These are phyloP conservation scores for Cottoperca gobio DNA, from an alignment of 2,797 vertebrate species.

Conservation along the genomic window DNA sequence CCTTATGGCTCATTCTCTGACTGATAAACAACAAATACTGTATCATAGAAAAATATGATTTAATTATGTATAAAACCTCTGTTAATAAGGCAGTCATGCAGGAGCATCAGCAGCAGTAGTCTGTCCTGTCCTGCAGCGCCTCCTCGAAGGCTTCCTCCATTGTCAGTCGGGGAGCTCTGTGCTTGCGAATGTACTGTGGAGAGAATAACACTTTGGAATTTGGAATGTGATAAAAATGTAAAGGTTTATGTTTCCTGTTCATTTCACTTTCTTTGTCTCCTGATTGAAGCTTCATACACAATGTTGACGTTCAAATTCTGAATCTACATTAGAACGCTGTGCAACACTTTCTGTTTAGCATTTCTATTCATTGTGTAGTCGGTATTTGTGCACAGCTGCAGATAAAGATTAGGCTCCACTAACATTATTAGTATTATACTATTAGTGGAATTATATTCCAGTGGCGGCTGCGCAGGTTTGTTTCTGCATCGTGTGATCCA, in stretches of 20 bases:
- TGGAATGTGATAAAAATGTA: neutral
- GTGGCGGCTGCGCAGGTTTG: no score
- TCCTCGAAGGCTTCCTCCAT: conserved; percentile 79
- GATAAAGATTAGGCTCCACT: no score
- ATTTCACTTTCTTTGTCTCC: neutral
- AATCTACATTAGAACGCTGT: no score
- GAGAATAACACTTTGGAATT: neutral
- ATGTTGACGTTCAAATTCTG: no score
- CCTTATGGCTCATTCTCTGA: neutral
- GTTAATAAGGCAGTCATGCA: neutral
- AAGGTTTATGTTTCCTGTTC: neutral
- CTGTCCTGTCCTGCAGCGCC: conserved; percentile 75
- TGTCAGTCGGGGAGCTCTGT: conserved; percentile 79
- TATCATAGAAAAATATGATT: neutral
- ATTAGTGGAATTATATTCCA: no score
- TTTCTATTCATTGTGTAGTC: no score
- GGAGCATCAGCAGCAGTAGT: neutral
- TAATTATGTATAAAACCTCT: neutral
- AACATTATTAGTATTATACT: no score
- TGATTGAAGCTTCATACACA: no score
- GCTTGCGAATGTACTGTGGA: conserved; percentile 83
- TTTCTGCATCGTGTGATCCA: no score
- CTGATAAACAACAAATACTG: neutral
- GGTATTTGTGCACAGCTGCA: no score
- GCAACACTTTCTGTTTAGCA: no score